Base-by-base conservation (phyloP, 2,888 invertebrate species). In the Labia minor region DNA sequence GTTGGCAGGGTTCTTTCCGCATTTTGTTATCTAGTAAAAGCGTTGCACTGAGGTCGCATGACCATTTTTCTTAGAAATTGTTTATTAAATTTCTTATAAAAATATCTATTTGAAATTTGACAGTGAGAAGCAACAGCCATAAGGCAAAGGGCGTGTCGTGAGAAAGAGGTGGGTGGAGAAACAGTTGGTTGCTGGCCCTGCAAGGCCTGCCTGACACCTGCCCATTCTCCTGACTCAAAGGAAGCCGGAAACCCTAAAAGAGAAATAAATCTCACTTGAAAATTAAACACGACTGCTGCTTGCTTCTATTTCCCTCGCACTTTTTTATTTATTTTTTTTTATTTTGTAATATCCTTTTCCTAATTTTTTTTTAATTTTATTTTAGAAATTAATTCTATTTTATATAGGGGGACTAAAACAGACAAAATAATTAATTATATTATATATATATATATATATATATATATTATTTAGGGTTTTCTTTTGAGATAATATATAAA, bases 231-330 rank as follows among this genome's bases (percentile, higher is more conserved):
- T 49, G n/a, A n/a, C 49, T 49, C 49, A 3, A 49, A 49, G 49
- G 49, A 49, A 49, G 14, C 49, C 49, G 49, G 49, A 49, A 49
- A 49, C 49, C 49, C 16, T 49, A 49, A 49, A 49, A 49, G 8
- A 49, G 8, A 49, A 49, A 49, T 49, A 49, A 49, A 49, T 49
- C 49, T 49, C 49, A 49, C 49, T 49, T 49, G 49, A 49, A 49
- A 49, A 49, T 49, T 49, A 49, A 49, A 49, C 49, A 49, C 49
- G 49, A 49, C 49, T 49, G 49, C 16, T 49, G 14, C 49, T 49
- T 16, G 14, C 11, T 8, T 11, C 6, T 33, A 6, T 33, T 11
- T 33, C 33, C 11, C 49, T 49, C 49, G 14, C 49, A 8, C 16
- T 49, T 8, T 49, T 14, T 49, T 49, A 10, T 49, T 49, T 49